Evolutionary conservation across 2,113 vertebrate genomes (phyloP).

Genomic region (Meleagris gallopavo): DNA sequence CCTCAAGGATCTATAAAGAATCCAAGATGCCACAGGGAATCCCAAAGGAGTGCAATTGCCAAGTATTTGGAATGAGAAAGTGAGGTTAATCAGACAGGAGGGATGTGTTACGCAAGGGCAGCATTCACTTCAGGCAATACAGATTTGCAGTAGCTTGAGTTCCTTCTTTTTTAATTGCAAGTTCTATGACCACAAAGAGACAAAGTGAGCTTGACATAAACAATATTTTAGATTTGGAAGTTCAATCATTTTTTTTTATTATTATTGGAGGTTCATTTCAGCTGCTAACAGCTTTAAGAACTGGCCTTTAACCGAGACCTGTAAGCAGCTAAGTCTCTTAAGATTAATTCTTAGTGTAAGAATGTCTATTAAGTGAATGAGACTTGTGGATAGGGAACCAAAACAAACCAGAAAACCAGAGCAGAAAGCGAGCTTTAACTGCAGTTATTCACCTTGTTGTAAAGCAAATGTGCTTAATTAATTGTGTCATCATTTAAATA

Average conservation of each 20-base stretch:
- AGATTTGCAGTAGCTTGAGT: conserved; percentile 49
- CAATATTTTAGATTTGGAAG: neutral
- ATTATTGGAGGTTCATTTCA: neutral
- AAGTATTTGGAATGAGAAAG: neutral
- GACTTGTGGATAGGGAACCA: neutral
- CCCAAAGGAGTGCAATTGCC: neutral
- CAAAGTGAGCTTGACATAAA: neutral
- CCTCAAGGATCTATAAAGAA: neutral
- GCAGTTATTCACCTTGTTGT: neutral
- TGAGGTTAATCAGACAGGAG: neutral
- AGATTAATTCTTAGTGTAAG: neutral
- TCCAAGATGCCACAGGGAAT: neutral
- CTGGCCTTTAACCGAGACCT: neutral
- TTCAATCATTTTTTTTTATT: neutral
- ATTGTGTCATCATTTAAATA: neutral
- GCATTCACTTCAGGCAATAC: neutral
- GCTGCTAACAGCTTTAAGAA: neutral
- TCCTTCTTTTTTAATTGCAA: conserved; percentile 23
- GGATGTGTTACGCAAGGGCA: neutral
- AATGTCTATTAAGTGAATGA: neutral
- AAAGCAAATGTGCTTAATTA: neutral
- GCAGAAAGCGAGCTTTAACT: neutral
- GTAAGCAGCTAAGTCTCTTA: neutral
- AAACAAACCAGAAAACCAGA: neutral
- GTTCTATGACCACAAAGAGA: neutral